Evolutionary conservation across 23 tunicate species (phyloP).

Genomic region (Halocynthia aurantium): DNA sequence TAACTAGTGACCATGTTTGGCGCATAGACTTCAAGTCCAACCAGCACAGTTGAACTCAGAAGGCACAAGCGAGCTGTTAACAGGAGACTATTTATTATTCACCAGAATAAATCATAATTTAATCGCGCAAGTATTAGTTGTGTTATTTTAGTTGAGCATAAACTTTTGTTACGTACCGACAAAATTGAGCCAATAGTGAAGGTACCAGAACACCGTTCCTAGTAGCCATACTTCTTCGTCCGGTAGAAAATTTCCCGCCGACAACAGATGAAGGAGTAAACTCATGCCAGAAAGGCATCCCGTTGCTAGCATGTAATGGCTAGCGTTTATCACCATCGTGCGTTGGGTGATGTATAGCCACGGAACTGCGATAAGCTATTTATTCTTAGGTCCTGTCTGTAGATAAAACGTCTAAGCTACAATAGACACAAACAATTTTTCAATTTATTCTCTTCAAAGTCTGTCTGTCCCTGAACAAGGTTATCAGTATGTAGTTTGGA

Average conservation of each 20-base stretch:
- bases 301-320: conserved; percentile 10
- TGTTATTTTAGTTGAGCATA: neutral
- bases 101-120: neutral
- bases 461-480: too few species aligned
- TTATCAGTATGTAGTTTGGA: too few species aligned
- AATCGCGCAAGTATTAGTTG: neutral
- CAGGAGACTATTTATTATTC: neutral
- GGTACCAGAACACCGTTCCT: conserved; percentile 35
- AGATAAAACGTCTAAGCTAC: too few species aligned
- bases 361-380: too few species aligned
- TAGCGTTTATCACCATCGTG: conserved; percentile 16
- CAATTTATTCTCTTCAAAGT: too few species aligned
- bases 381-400: too few species aligned
- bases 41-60: conserved; percentile 24
- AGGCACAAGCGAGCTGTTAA: conserved; percentile 36
- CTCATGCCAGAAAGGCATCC: conserved; percentile 38
- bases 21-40: conserved; percentile 24
- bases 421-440: too few species aligned
- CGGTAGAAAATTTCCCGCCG: conserved; percentile 74
- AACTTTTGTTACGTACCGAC: conserved; percentile 27
- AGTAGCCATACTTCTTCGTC: conserved; percentile 40
- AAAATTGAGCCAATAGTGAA: conserved; percentile 43
- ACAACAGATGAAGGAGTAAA: conserved; percentile 46
- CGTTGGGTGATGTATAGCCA: too few species aligned
- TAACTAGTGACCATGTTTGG: conserved; percentile 12